These are phyloP conservation scores for Myrmophylax atrothorax DNA, from an alignment of 2,113 vertebrate genomes.

Conservation along the genomic window DNA sequence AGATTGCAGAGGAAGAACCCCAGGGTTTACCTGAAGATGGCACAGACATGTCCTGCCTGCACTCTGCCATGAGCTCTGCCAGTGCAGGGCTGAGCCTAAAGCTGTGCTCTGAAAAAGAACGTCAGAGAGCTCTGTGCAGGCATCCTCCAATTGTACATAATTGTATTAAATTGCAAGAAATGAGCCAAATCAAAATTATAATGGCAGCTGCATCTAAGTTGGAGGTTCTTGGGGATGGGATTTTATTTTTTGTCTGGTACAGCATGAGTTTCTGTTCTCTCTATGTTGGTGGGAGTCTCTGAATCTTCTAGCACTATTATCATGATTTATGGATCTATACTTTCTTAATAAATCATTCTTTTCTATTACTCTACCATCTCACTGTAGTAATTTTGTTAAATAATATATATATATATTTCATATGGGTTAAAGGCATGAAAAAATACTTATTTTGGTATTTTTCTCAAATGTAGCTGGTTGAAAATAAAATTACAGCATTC, in stretches of 20 bases:
- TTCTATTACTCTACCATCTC: not conserved
- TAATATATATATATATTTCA: not conserved
- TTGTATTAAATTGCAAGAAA: not conserved
- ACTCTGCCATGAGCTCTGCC: not conserved
- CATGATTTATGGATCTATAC: not conserved
- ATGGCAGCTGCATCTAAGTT: not conserved
- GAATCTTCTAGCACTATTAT: not conserved
- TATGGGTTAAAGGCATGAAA: not conserved
- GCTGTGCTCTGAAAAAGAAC: not conserved
- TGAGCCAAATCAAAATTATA: not conserved
- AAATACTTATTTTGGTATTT: not conserved
- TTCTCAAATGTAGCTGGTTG: not conserved
- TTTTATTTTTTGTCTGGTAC: not conserved
- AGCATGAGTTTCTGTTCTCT: not conserved
- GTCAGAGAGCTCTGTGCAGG: rapidly evolving
- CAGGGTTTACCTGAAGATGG: not conserved
- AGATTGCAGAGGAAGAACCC: not conserved
- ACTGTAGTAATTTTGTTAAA: not conserved
- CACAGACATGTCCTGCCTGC: not conserved
- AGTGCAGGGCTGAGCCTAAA: not conserved
- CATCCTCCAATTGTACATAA: not conserved
- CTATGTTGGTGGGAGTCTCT: not conserved
- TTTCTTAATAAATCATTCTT: not conserved
- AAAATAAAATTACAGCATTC: not conserved
- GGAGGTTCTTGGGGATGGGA: not conserved